Evolutionary conservation across 2,113 vertebrate species (phyloP), one percentile per base, ranked within the genome.

Genomic region (Percina caprodes): DNA sequence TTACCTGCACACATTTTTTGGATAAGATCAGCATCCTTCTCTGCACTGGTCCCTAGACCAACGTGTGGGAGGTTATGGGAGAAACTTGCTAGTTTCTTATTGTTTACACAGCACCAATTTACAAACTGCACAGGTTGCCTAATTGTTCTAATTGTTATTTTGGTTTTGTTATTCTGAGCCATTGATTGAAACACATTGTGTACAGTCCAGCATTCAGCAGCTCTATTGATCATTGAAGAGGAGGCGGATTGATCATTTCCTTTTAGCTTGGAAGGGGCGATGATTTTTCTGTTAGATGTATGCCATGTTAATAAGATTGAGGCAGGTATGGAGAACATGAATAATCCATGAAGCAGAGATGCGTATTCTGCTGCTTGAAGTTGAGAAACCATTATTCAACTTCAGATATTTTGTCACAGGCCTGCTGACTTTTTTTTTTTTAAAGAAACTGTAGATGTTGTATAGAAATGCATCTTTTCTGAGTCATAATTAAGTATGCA

Each of bases 11-110:
- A 91, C 70, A 74, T 86, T 93, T 90, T 89, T 90, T 71, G 85
- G 89, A 91, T 87, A 91, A 84, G 89, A 92, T 93, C 91, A 94
- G 92, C 92, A 92, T 92, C 91, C 84, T 86, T 18, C 74, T 59
- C 73, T 52, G 74, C 82, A 39, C 49, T 24, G 49, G 45, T 81
- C 71, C 72, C 74, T 23, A 48, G 62, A 83, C 80, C 77, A 11
- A 18, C 67, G 63, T 33, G 82, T 87, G 74, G 85, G 90, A 83
- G 84, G 87, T 82, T 82, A 77, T 19, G 19, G 73, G 48, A 62
- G 30, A 77, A 71, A 77, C 69, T 74, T 74, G 35, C 80, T 18
- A 5, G 49, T 35, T 79, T 10, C 33, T 42, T 66, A 63, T 69
- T 79, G 83, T 67, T 0, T 0, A 15, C 55, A 68, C 26, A 30